Conservation (phyloP, 1,140 invertebrate species). For the Tetragonula clypearis region DNA sequence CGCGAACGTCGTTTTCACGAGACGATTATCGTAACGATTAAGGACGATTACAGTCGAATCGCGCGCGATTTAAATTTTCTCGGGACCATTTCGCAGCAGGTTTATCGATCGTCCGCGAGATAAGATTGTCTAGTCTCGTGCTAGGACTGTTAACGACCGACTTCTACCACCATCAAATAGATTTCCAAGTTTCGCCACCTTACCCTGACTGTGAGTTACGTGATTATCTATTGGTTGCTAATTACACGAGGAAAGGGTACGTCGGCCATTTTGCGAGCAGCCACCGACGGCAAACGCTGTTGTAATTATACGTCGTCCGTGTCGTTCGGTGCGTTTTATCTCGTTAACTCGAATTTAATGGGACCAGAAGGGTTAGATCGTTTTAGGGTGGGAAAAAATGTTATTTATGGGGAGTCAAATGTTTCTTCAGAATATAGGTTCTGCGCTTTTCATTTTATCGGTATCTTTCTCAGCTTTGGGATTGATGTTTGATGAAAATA, state of each 20-base stretch:
- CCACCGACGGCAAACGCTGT: neutral
- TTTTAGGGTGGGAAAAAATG: neutral
- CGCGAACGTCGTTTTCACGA: constrained; percentile 1
- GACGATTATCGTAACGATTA: constrained; percentile 20
- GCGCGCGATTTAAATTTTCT: constrained; percentile 32
- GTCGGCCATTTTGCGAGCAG: neutral
- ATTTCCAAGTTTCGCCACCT: constrained; percentile 38
- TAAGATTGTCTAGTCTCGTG: neutral
- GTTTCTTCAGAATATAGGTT: no score
- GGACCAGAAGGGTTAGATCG: neutral
- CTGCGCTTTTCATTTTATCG: no score
- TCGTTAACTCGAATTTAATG: neutral
- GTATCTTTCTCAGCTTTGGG: neutral
- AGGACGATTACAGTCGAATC: constrained; percentile 24
- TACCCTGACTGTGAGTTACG: neutral
- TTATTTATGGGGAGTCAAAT: neutral
- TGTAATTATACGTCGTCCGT: neutral
- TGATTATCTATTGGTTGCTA: neutral
- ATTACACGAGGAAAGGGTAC: neutral
- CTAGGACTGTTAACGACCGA: constrained; percentile 14
- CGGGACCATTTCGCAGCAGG: constrained; percentile 16
- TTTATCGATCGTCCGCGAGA: constrained; percentile 38
- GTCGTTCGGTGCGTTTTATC: neutral
- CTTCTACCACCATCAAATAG: neutral
- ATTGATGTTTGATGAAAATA: no score